A percentile compares a stretch with the other conserved stretches of the same genome.
Conservation (phyloP, 2,888 invertebrate genomes). For the Amblyjoppa fuscipennis region DNA sequence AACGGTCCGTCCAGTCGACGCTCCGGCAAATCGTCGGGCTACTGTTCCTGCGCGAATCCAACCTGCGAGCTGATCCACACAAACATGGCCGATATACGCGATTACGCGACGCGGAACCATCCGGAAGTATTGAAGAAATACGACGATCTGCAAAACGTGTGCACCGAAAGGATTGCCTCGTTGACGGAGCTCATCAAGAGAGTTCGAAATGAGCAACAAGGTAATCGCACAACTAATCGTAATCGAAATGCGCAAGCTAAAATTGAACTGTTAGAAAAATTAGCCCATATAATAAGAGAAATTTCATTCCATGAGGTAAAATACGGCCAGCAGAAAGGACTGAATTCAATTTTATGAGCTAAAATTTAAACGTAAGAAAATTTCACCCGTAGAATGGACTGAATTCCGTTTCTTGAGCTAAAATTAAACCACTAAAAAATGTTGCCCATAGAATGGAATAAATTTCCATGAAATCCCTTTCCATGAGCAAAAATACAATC, state of each 20-base stretch:
- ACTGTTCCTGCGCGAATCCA: conserved; percentile 79
- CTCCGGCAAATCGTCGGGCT: conserved; percentile 49
- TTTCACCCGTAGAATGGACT: no score
- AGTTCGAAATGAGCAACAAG: conserved; percentile 86
- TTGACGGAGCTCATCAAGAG: conserved; percentile 87
- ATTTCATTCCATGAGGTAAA: no score
- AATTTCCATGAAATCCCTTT: no score
- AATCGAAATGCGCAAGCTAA: not conserved
- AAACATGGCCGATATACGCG: conserved; percentile 71
- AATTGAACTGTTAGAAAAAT: not conserved
- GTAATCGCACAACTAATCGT: conserved; percentile 53
- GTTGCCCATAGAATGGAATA: no score
- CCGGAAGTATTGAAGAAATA: conserved; percentile 84
- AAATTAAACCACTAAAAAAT: no score
- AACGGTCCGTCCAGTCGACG: conserved; percentile 15
- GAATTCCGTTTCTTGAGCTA: no score
- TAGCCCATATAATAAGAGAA: not conserved
- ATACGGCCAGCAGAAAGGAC: no score
- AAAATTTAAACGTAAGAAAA: no score
- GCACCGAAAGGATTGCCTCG: conserved; percentile 87
- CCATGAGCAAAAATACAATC: no score
- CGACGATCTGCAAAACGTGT: conserved; percentile 86
- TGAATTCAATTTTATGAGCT: no score
- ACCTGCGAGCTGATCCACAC: conserved; percentile 76
- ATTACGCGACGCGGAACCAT: conserved; percentile 72